Evolutionary conservation across 2,797 vertebrate genomes (phyloP).

Genomic region (Melopsittacus undulatus): DNA sequence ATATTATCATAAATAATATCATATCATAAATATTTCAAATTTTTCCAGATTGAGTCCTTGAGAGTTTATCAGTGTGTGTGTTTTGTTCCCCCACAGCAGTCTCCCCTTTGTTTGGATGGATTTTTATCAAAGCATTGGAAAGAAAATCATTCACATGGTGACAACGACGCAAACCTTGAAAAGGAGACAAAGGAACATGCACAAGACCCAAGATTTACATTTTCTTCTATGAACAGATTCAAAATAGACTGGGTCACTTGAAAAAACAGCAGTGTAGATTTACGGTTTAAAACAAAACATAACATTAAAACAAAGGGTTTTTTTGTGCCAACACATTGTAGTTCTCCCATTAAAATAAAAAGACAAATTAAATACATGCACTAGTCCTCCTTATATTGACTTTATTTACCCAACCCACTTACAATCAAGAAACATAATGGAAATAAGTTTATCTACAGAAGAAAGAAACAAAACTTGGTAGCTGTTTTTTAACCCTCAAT

Average conservation of each 20-base stretch:
- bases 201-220: neutral
- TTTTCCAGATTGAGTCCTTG: neutral
- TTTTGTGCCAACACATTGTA: neutral
- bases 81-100: neutral
- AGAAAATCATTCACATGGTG: neutral
- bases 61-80: neutral
- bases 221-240: neutral
- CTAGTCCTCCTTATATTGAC: neutral
- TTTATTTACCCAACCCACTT: neutral
- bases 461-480: neutral
- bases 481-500: neutral
- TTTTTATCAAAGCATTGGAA: neutral
- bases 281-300: neutral
- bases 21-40: too few relatives aligned
- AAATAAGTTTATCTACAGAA: neutral
- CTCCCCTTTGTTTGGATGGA: neutral
- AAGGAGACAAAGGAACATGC: neutral
- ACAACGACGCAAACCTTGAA: neutral
- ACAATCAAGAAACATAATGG: neutral
- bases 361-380: neutral
- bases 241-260: neutral
- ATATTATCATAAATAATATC: too few relatives aligned
- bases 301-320: neutral
- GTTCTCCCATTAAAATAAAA: neutral
- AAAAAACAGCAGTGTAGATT: neutral